Evolutionary conservation across 1,140 invertebrate species (phyloP).

Genomic region (Lasaia peninsularis): DNA sequence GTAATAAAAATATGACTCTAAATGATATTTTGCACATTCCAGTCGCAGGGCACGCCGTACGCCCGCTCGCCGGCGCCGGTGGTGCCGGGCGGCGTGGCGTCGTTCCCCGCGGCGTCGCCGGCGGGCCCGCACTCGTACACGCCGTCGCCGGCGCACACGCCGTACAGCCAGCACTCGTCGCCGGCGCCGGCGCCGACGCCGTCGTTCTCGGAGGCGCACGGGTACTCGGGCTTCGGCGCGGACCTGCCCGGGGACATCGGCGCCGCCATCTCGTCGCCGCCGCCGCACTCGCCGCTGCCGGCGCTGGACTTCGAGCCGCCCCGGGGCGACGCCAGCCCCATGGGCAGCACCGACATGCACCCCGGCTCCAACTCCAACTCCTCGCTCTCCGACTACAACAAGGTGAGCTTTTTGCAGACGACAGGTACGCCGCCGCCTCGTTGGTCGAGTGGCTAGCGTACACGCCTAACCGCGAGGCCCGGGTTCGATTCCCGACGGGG

Average conservation of each 20-base stretch:
- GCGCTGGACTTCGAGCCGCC: conserved; percentile 89
- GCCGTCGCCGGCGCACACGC: conserved; percentile 68
- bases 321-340: conserved; percentile 53
- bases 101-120: conserved; percentile 59
- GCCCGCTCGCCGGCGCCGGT: conserved; percentile 38
- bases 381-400: conserved; percentile 63
- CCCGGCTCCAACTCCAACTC: conserved; percentile 54
- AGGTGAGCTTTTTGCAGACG: too few relatives aligned
- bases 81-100: conserved; percentile 35
- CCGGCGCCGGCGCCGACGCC: conserved; percentile 49
- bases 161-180: conserved; percentile 66
- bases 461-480: too few relatives aligned
- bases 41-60: conserved; percentile 13
- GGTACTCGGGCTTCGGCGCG: conserved; percentile 78
- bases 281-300: conserved; percentile 82
- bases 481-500: too few relatives aligned
- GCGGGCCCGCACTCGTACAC: conserved; percentile 63
- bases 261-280: conserved; percentile 85
- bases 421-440: too few relatives aligned
- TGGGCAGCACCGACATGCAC: conserved; percentile 59
- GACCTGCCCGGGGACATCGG: conserved; percentile 85
- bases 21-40: too few relatives aligned
- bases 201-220: conserved; percentile 17
- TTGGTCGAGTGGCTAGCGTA: too few relatives aligned
- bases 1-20: too few relatives aligned